Percentiles rank a stretch among this genome's conserved stretches.
phyloP scores from a whole-genome alignment of 2,113 vertebrate genomes.

The Seriola aureovittata region DNA sequence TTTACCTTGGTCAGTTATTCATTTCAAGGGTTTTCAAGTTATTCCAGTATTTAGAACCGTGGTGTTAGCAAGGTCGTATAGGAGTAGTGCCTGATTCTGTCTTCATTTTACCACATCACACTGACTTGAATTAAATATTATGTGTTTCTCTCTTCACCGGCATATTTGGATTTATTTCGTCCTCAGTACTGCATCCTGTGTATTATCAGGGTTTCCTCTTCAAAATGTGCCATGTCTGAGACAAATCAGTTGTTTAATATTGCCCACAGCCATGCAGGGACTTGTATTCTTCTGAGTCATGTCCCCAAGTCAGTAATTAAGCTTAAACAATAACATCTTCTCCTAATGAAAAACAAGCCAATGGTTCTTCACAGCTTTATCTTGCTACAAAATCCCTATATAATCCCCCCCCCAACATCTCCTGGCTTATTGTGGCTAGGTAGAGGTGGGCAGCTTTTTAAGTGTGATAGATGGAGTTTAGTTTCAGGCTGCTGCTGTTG shows the following conservation, averaged over 20 bases:
- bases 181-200: constrained; percentile 1
- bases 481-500: constrained; percentile 68
- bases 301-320: constrained; percentile 74
- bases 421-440: constrained; percentile 61
- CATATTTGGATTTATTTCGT: constrained; percentile 19
- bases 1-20: constrained; percentile 7
- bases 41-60: background rate
- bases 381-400: constrained; percentile 56
- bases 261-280: constrained; percentile 39
- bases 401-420: constrained; percentile 61
- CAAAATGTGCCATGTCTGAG: constrained; percentile 52
- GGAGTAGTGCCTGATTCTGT: background rate
- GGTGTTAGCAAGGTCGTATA: background rate
- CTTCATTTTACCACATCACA: background rate
- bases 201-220: constrained; percentile 4
- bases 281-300: constrained; percentile 35
- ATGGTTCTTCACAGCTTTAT: constrained; percentile 60
- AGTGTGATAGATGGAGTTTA: constrained; percentile 85
- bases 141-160: background rate
- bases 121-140: background rate
- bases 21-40: background rate
- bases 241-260: constrained; percentile 73
- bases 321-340: constrained; percentile 64
- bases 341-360: constrained; percentile 63
- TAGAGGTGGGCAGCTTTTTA: constrained; percentile 79